Conservation (phyloP, 64 coral and sea anemone genomes). For the Pocillopora verrucosa region DNA sequence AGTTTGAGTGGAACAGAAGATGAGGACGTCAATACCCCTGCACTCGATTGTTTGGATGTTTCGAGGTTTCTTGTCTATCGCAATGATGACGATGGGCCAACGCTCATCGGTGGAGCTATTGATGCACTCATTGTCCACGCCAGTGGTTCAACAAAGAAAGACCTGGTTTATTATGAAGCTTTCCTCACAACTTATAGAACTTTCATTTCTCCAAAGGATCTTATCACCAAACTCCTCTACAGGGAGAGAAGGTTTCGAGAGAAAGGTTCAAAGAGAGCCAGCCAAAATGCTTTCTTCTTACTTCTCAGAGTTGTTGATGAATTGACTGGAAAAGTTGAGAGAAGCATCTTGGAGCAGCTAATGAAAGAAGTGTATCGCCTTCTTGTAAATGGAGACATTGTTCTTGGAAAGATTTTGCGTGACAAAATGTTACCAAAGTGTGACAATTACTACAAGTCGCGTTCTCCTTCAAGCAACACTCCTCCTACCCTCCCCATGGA, state of each 20-base stretch:
- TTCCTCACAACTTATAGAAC: constrained; percentile 95
- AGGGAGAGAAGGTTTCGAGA: constrained; percentile 92
- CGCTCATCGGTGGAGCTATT: constrained; percentile 87
- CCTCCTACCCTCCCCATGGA: constrained; percentile 5
- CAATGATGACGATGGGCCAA: constrained; percentile 69
- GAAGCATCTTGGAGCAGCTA: constrained; percentile 89
- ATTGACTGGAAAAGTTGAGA: constrained; percentile 84
- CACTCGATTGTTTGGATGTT: constrained; percentile 94
- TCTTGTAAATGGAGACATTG: constrained; percentile 85
- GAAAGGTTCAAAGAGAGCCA: constrained; percentile 94
- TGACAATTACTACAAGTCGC: constrained; percentile 76
- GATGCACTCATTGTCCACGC: constrained; percentile 98
- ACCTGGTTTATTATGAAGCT: constrained; percentile 91
- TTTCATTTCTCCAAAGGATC: constrained; percentile 78
- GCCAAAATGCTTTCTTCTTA: constrained; percentile 95
- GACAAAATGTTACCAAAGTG: constrained; percentile 91
- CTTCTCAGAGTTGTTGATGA: constrained; percentile 94
- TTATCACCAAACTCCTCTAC: constrained; percentile 91
- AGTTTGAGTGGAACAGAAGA: constrained; percentile 81
- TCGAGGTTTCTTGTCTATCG: constrained; percentile 88
- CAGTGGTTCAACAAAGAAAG: constrained; percentile 80
- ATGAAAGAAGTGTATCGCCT: constrained; percentile 93
- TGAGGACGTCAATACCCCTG: constrained; percentile 85
- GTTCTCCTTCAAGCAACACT: constrained; percentile 6
- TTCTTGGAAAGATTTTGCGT: constrained; percentile 77